These are phyloP conservation scores for Enteromius anoplus DNA, from an alignment of 2,797 vertebrate species.

Conservation along the genomic window DNA sequence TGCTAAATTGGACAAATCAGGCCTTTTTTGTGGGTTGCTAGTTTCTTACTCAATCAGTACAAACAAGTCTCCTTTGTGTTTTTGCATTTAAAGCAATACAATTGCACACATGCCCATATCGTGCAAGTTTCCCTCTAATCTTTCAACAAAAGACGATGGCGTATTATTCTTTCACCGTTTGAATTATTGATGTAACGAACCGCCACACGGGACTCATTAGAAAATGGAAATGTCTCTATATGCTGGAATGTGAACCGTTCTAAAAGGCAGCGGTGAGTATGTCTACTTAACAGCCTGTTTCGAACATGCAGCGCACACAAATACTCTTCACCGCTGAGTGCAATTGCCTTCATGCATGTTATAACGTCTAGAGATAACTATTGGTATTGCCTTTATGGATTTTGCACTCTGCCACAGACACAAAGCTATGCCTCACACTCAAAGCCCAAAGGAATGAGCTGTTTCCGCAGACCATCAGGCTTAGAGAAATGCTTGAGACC, in stretches of 20 bases:
- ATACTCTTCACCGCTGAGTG: constrained; percentile 20
- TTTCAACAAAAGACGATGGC: constrained; percentile 29
- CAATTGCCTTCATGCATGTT: constrained; percentile 24
- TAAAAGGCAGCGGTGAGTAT: constrained; percentile 75
- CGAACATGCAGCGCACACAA: constrained; percentile 5
- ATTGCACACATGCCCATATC: background rate
- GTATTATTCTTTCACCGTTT: constrained; percentile 66
- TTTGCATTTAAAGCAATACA: constrained; percentile 19
- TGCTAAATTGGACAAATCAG: constrained; percentile 10
- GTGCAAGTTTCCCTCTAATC: background rate
- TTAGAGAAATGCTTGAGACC: constrained; percentile 41
- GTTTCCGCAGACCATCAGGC: constrained; percentile 32
- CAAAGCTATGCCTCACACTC: constrained; percentile 37
- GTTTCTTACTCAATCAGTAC: constrained; percentile 4
- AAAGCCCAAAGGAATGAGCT: constrained; percentile 44
- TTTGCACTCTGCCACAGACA: constrained; percentile 40
- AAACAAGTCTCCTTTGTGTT: constrained; percentile 15
- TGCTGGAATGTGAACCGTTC: constrained; percentile 69
- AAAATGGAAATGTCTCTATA: constrained; percentile 75
- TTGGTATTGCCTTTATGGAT: constrained; percentile 46
- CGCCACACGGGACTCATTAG: constrained; percentile 71
- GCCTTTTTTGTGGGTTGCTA: constrained; percentile 27
- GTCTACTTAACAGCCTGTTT: constrained; percentile 64
- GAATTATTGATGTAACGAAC: constrained; percentile 76
- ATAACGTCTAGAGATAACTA: constrained; percentile 28